Percentiles rank a stretch among this genome's conserved stretches.
Conservation (phyloP, 2,113 vertebrate genomes). For the Crypturellus undulatus region DNA sequence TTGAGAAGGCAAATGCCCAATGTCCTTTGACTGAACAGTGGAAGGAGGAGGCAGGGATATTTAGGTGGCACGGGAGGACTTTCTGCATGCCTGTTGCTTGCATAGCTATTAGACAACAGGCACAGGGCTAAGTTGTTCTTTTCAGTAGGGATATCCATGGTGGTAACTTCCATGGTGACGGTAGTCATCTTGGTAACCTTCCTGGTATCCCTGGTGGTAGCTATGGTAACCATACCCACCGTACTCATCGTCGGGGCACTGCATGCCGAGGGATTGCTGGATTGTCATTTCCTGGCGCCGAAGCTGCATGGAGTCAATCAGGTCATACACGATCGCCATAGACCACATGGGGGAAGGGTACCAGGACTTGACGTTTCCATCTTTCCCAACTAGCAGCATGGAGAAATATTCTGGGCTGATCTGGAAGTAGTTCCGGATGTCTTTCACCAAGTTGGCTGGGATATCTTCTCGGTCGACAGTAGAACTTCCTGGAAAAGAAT, state of each 20-base stretch:
- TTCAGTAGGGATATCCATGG: constrained; percentile 93
- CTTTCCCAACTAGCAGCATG: constrained; percentile 98
- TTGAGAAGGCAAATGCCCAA: constrained; percentile 65
- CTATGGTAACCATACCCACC: constrained; percentile 95
- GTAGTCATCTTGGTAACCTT: constrained; percentile 94
- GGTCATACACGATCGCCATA: constrained; percentile 96
- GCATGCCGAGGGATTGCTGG: constrained; percentile 97
- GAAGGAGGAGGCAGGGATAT: constrained; percentile 34
- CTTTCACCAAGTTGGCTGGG: constrained; percentile 89
- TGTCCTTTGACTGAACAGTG: constrained; percentile 59
- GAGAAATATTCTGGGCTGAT: constrained; percentile 98
- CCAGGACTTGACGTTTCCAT: constrained; percentile 98
- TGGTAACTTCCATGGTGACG: constrained; percentile 84
- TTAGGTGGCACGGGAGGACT: constrained; percentile 35
- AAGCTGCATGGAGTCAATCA: constrained; percentile 99
- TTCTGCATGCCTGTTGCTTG: constrained; percentile 33
- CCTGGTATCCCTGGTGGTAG: constrained; percentile 91
- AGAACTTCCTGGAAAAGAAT: constrained; percentile 85
- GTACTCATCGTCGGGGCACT: constrained; percentile 96
- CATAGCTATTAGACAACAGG: constrained; percentile 53
- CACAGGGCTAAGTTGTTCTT: constrained; percentile 10
- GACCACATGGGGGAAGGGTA: constrained; percentile 99
- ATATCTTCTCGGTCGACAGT: constrained; percentile 94
- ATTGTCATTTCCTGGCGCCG: constrained; percentile 99
- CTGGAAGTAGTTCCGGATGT: constrained; percentile 98